Evolutionary conservation across 2,888 invertebrate species (phyloP).

Genomic region (Dryobota labecula): DNA sequence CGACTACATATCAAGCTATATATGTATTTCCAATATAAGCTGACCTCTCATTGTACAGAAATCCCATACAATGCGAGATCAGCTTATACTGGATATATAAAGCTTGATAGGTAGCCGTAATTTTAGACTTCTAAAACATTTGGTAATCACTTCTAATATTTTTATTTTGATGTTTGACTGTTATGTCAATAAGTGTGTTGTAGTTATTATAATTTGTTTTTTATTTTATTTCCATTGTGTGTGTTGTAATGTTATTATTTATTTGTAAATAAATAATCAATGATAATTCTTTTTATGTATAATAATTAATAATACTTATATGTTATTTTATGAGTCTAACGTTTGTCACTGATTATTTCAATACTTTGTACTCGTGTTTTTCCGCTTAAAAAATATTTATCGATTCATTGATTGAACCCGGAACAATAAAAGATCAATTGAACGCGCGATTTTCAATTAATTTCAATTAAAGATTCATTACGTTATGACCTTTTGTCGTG

Average conservation of each 20-base stretch:
- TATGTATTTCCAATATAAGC: no score
- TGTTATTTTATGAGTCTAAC: no score
- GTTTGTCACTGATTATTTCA: constrained; percentile 20
- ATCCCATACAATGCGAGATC: no score
- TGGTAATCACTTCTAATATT: neutral
- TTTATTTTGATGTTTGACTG: neutral
- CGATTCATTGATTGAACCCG: neutral
- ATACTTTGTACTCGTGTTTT: constrained; percentile 8
- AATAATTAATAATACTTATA: no score
- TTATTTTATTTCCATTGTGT: neutral
- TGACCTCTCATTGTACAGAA: no score
- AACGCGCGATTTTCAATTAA: constrained; percentile 1
- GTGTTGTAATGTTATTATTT: neutral
- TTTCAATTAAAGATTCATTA: constrained; percentile 11
- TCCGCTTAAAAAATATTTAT: neutral
- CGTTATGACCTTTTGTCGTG: constrained; percentile 38
- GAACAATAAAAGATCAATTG: neutral
- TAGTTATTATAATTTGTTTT: neutral
- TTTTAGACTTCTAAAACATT: neutral
- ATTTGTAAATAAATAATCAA: constrained; percentile 3
- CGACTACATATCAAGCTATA: no score
- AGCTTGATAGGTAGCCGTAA: no score
- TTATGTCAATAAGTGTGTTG: neutral
- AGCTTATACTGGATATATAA: no score
- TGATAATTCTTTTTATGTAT: neutral